Conservation (phyloP, 2,888 invertebrate species). For the Alviniconcha strummeri region DNA sequence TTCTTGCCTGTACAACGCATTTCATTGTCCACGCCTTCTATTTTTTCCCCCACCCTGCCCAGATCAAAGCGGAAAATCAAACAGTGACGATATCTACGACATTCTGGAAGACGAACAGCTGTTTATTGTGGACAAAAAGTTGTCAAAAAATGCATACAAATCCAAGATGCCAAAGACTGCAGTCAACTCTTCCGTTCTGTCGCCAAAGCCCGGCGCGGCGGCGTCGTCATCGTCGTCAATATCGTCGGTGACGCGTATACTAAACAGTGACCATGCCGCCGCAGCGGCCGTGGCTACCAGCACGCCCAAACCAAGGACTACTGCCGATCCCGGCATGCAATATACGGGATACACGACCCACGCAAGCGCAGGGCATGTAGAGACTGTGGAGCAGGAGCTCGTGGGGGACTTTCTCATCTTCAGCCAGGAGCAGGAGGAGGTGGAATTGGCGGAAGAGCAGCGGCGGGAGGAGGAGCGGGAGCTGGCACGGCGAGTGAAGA, state of each 20-base stretch:
- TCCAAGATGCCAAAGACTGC: no score
- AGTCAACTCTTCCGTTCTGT: no score
- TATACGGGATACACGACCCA: neutral
- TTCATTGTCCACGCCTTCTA: neutral
- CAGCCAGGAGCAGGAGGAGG: constrained; percentile 13
- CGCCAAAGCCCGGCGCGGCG: no score
- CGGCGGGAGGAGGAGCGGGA: constrained; percentile 15
- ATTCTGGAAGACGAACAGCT: constrained; percentile 25
- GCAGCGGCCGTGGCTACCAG: neutral
- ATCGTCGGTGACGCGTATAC: no score
- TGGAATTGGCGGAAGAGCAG: constrained; percentile 7
- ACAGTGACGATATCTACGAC: constrained; percentile 18
- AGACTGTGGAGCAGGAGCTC: neutral
- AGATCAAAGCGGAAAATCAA: constrained; percentile 11
- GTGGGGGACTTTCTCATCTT: constrained; percentile 14
- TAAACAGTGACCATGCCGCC: neutral
- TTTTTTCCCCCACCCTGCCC: neutral
- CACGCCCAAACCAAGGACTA: neutral
- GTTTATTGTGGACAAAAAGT: constrained; percentile 9
- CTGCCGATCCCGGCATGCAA: neutral
- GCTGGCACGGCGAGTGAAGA: constrained; percentile 11
- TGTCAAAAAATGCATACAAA: neutral
- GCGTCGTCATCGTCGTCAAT: no score
- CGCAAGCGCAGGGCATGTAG: constrained; percentile 11
- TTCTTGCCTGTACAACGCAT: no score